These are phyloP conservation scores for Macrophya alboannulata DNA, from an alignment of 2,888 invertebrate species.

Conservation along the genomic window DNA sequence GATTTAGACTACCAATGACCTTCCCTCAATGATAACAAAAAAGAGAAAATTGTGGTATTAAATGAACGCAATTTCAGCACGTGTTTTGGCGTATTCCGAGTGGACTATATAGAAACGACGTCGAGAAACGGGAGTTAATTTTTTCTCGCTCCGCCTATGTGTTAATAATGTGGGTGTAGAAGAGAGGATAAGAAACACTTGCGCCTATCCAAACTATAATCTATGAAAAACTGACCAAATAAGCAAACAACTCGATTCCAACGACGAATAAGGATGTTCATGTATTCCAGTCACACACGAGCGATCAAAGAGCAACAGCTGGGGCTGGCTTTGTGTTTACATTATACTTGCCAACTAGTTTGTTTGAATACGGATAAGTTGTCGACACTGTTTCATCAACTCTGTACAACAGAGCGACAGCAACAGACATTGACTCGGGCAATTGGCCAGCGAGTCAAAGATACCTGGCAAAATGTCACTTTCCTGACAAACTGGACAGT, in stretches of 20 bases:
- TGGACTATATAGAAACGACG: background rate
- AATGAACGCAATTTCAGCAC: too few relatives aligned
- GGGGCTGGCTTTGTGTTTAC: slow-evolving; percentile 12
- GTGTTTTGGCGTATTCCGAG: too few relatives aligned
- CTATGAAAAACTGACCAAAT: slow-evolving; percentile 8
- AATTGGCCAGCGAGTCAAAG: slow-evolving; percentile 2
- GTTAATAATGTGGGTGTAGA: background rate
- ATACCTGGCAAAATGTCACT: slow-evolving; percentile 63
- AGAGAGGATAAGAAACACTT: background rate
- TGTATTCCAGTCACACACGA: slow-evolving; percentile 6
- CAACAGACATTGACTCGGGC: slow-evolving; percentile 4
- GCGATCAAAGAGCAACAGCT: slow-evolving; percentile 26
- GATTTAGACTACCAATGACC: too few relatives aligned
- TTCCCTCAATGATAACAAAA: too few relatives aligned
- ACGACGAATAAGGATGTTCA: background rate
- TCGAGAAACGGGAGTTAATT: background rate
- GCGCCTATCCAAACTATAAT: background rate
- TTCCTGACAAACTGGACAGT: slow-evolving; percentile 67
- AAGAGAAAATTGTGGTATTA: too few relatives aligned
- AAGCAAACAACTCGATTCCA: slow-evolving; percentile 20
- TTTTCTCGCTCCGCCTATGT: background rate
- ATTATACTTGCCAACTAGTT: slow-evolving; percentile 47
- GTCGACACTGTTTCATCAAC: slow-evolving; percentile 32
- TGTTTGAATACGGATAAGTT: slow-evolving; percentile 42
- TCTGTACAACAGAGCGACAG: background rate